Base-by-base conservation (phyloP, 2,797 vertebrate species). In the Schizopygopsis pylzovi region DNA sequence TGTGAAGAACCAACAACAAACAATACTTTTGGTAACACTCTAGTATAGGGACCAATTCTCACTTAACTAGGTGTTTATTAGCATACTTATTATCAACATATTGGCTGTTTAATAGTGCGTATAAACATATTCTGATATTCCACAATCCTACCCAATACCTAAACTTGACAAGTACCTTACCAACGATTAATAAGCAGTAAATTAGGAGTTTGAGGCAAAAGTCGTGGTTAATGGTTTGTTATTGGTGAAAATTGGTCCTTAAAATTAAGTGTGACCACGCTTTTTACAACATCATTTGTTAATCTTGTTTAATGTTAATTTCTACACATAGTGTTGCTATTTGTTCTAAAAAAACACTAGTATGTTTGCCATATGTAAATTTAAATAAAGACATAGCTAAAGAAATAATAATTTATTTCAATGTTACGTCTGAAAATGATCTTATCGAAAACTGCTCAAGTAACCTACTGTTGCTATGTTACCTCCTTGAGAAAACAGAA, bases 381-480 rank as follows among this genome's bases (percentile, higher is more conserved):
- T 78, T 12, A 70, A 70, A 70, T 22, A 41, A 43, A 41, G 67
- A 43, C 1, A 71, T 22, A 2, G 18, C 39, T 70, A 43, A 71
- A 13, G 20, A 43, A 22, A 16, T 8, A 10, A 52, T 33, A 10
- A 0, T 9, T 13, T 61, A 25, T 43, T 61, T 33, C 39, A 61
- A 61, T n/a, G 22, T 73, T 47, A n/a, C 0, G 6, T 65, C 63
- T 65, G 28, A 33, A 65, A 65, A 28, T 8, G 28, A 65, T 65
- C 63, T 65, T 65, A 28, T 33, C 2, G 3, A 80, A 39, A 65
- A 68, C 6, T 37, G 43, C 43, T n/a, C 7, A 63, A 65, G 43
- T 25, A 68, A 18, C 16, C 61, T 67, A 49, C 16, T 67, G 61
- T 80, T 80, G 61, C 61, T 49, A 37, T 67, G 61, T 49, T 45